phyloP scores from a whole-genome alignment of 2,113 vertebrate species.

The Lichenostomus cassidix region DNA sequence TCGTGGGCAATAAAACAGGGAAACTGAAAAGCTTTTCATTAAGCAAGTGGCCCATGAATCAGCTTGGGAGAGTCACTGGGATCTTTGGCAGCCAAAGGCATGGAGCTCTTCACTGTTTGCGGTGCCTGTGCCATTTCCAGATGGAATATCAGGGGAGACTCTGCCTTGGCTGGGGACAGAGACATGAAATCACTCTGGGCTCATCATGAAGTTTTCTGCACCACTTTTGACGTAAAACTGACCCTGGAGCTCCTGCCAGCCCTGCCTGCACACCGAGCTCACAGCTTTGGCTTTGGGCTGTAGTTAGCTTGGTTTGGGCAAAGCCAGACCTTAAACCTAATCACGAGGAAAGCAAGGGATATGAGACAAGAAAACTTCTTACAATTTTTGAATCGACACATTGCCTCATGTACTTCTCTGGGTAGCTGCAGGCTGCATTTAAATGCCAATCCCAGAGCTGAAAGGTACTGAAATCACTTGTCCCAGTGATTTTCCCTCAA shows the following conservation, averaged over 20 bases:
- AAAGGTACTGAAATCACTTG: neutral
- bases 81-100: neutral
- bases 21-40: neutral
- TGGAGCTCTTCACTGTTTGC: neutral
- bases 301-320: neutral
- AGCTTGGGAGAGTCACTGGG: neutral
- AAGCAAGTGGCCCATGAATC: slow-evolving; percentile 2
- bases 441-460: neutral
- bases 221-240: neutral
- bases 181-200: neutral
- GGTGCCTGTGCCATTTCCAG: neutral
- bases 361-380: neutral
- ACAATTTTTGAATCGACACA: accelerated
- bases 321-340: neutral
- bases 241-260: neutral
- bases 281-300: neutral
- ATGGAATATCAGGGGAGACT: neutral
- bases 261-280: neutral
- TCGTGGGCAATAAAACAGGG: neutral
- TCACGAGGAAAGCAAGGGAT: neutral
- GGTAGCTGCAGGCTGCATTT: neutral
- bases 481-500: neutral
- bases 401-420: accelerated
- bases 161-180: neutral
- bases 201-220: neutral